phyloP scores from a whole-genome alignment of 2,113 vertebrate genomes.

The Corythaixoides concolor region DNA sequence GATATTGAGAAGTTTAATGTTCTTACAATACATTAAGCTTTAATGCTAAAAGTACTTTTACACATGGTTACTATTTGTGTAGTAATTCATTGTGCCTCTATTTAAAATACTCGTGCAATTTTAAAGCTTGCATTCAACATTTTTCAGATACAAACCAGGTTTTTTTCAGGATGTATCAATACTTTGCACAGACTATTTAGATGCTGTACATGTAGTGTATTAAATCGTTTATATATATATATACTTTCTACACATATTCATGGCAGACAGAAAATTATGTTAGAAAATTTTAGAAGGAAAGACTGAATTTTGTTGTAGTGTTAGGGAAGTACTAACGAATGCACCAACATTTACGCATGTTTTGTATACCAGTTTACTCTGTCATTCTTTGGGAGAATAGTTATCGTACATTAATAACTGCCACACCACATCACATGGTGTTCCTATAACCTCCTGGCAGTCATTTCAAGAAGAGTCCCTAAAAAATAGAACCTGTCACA shows the following conservation, averaged over 20 bases:
- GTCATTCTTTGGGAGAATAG: background rate
- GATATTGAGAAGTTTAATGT: background rate
- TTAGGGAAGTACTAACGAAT: background rate
- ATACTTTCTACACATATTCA: background rate
- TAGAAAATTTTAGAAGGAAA: background rate
- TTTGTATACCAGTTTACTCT: conserved; percentile 8
- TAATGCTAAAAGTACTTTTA: background rate
- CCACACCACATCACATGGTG: background rate
- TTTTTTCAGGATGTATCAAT: background rate
- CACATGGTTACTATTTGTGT: background rate
- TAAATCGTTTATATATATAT: background rate
- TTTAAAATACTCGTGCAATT: background rate
- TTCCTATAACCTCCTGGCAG: background rate
- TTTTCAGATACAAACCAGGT: background rate
- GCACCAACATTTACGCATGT: background rate
- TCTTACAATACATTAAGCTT: background rate
- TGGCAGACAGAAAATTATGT: background rate
- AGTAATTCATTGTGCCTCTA: background rate
- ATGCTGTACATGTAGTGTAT: background rate
- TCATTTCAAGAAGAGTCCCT: background rate
- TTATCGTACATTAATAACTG: background rate
- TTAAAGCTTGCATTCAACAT: background rate
- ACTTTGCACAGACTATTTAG: background rate
- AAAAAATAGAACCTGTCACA: background rate
- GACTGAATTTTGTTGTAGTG: background rate